These are phyloP conservation scores for Syngnathus acus DNA, from an alignment of 2,797 vertebrate species.

Conservation along the genomic window DNA sequence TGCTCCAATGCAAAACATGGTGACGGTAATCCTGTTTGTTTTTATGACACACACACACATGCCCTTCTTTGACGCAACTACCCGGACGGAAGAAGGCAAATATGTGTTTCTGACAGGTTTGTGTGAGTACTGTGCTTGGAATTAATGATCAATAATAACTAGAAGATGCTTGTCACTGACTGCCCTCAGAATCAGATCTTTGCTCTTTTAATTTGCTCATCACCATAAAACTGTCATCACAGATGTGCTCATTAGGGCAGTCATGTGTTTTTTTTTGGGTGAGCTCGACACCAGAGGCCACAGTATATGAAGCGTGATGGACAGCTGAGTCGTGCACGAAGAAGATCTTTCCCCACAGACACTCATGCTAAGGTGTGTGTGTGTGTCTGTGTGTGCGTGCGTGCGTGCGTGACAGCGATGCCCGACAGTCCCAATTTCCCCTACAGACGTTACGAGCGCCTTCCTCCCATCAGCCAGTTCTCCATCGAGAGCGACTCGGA, in stretches of 20 bases:
- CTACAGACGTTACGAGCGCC: conserved; percentile 89
- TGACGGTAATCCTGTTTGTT: neutral
- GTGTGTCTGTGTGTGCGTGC: neutral
- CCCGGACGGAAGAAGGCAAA: too few species aligned
- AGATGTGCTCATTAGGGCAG: neutral
- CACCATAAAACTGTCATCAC: neutral
- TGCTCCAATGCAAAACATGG: neutral
- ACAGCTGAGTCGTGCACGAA: neutral
- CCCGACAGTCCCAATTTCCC: conserved; percentile 92
- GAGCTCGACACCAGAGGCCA: neutral
- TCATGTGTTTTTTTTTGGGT: neutral
- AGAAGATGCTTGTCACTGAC: neutral
- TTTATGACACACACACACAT: neutral
- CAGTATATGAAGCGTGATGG: neutral
- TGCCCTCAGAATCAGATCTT: neutral
- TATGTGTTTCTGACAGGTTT: too few species aligned
- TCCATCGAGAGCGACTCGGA: conserved; percentile 98
- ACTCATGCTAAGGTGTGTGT: neutral
- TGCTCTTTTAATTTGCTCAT: neutral
- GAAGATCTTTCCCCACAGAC: neutral
- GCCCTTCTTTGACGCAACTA: neutral
- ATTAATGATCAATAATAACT: neutral
- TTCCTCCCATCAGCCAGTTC: conserved; percentile 97
- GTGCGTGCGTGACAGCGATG: conserved; percentile 73
- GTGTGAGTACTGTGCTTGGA: too few species aligned